phyloP scores from a whole-genome alignment of 2,888 invertebrate species.

The Plagodis pulveraria region DNA sequence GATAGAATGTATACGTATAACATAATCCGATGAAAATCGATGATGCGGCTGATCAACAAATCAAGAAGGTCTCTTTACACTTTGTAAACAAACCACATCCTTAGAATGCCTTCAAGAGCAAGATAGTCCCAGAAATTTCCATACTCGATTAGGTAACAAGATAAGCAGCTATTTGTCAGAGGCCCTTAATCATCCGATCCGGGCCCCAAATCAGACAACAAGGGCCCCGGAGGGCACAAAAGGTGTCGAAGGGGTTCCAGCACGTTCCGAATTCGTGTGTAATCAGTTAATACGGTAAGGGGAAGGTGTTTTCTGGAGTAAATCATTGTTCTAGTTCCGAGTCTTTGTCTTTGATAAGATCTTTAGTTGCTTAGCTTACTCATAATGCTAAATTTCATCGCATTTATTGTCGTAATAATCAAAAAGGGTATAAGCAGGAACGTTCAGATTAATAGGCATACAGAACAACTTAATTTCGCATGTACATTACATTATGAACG shows the following conservation, averaged over 20 bases:
- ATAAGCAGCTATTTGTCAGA: slow-evolving; percentile 19
- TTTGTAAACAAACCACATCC: slow-evolving; percentile 4
- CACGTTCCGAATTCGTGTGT: slow-evolving; percentile 16
- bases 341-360: neutral
- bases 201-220: slow-evolving; percentile 19
- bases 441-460: too few relatives aligned
- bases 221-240: slow-evolving; percentile 9
- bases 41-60: too few relatives aligned
- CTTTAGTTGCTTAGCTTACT: neutral
- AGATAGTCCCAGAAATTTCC: slow-evolving; percentile 19
- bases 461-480: too few relatives aligned
- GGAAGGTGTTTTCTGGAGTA: slow-evolving; percentile 5
- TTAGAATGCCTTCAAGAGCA: slow-evolving; percentile 2
- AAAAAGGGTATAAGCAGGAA: neutral
- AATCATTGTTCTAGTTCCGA: neutral
- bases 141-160: slow-evolving; percentile 25
- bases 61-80: neutral
- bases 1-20: too few relatives aligned
- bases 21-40: too few relatives aligned
- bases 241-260: slow-evolving; percentile 5
- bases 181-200: slow-evolving; percentile 3
- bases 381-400: neutral
- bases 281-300: slow-evolving; percentile 13
- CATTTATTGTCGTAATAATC: neutral
- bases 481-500: too few relatives aligned